phyloP scores from a whole-genome alignment of 2,888 invertebrate species.

The Acanthococcus lagerstroemiae region DNA sequence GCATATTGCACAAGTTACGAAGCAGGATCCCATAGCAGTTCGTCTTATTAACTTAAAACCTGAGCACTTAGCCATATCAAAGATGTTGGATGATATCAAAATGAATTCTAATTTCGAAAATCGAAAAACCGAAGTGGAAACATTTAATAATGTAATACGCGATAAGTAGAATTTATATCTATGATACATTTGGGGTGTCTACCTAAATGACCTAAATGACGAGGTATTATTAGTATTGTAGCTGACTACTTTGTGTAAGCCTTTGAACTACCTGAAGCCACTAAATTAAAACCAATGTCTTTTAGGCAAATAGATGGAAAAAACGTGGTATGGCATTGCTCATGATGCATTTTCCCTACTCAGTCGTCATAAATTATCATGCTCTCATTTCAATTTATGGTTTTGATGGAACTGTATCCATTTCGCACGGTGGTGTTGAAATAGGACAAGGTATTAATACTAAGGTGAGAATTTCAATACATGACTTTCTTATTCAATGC shows the following conservation, averaged over 20 bases:
- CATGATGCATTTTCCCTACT: constrained; percentile 63
- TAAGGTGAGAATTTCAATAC: constrained; percentile 57
- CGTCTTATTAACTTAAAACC: constrained; percentile 49
- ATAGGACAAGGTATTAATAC: constrained; percentile 96
- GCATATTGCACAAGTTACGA: constrained; percentile 49
- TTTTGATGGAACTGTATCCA: constrained; percentile 73
- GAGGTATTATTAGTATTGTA: background rate
- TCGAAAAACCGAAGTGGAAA: constrained; percentile 40
- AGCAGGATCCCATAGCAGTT: constrained; percentile 51
- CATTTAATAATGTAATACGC: constrained; percentile 49
- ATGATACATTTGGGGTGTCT: background rate
- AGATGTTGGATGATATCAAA: constrained; percentile 8
- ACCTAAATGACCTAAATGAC: background rate
- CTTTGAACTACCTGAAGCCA: background rate
- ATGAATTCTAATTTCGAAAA: background rate
- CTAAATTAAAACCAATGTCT: background rate
- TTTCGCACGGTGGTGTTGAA: constrained; percentile 85
- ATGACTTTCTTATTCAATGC: background rate
- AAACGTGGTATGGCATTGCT: constrained; percentile 75
- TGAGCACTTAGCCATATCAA: constrained; percentile 44
- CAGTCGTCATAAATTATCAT: constrained; percentile 76
- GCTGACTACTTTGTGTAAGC: background rate
- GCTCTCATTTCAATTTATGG: constrained; percentile 51
- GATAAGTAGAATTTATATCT: background rate
- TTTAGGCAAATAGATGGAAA: constrained; percentile 61